Evolutionary conservation across 2,888 invertebrate genomes (phyloP).

Genomic region (Oscheius sp.): DNA sequence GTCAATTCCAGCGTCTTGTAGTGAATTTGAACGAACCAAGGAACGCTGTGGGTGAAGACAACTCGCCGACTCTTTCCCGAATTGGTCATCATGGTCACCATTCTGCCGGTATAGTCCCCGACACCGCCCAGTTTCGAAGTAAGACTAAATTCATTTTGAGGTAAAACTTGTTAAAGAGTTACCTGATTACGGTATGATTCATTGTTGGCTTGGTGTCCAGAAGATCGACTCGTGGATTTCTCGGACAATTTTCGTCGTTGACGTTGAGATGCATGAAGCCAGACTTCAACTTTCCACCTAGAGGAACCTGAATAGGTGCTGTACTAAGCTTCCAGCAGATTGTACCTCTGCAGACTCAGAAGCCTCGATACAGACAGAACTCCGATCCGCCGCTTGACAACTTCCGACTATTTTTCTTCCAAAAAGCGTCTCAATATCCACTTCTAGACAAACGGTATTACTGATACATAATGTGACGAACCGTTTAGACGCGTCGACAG

Average conservation of each 20-base stretch:
- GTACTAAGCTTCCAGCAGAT: neutral
- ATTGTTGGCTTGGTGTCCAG: neutral
- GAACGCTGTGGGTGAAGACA: conserved; percentile 59
- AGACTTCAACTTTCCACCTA: neutral
- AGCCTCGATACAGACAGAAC: conserved; percentile 28
- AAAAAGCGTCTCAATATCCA: conserved; percentile 43
- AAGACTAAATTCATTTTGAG: conserved; percentile 9
- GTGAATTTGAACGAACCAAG: conserved; percentile 80
- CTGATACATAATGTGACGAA: neutral
- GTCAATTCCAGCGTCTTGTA: conserved; percentile 86
- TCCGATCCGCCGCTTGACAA: conserved; percentile 41
- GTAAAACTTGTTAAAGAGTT: neutral
- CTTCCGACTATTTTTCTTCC: conserved; percentile 43
- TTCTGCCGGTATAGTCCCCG: conserved; percentile 43
- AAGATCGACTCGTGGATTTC: conserved; percentile 9
- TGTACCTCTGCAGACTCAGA: neutral
- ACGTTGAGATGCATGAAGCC: neutral
- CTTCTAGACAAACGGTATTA: conserved; percentile 18
- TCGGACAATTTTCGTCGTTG: neutral
- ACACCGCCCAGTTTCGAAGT: conserved; percentile 49
- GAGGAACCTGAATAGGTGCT: neutral
- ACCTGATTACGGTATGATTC: neutral
- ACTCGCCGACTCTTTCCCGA: conserved; percentile 42
- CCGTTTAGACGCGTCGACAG: neutral
- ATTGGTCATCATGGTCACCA: conserved; percentile 41